Evolutionary conservation across 2,797 vertebrate genomes (phyloP), one percentile per base, ranked within the genome.

Genomic region (Danio jaintianensis): DNA sequence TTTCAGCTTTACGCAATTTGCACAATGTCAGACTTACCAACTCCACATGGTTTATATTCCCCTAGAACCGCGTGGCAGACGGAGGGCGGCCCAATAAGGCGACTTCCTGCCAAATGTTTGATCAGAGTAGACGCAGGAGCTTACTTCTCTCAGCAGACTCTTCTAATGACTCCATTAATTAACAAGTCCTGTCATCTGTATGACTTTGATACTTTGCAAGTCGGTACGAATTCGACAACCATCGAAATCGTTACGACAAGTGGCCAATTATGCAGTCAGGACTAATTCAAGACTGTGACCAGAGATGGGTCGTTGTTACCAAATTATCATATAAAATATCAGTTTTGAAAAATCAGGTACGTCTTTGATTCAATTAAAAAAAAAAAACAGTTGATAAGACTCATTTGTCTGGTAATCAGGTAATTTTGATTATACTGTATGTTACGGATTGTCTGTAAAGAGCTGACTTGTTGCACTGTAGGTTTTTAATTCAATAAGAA

Each of bases 201-300:
- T 85, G 82, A 83, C 89, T 92, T 88, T 90, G 89, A 91, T 89
- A 91, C 86, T 82, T 71, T 85, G 86, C 86, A 72, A 81, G 29
- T 83, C 62, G 82, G 83, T 84, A 79, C 80, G 13, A 83, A 84
- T 90, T 43, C 61, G 85, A 86, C 78, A 89, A 82, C 86, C 76
- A 84, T 88, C 81, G 74, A 86, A 93, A 88, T 91, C 88, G 86
- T 89, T 88, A 85, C 84, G 86, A 89, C 86, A 78, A 86, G 61
- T 15, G 47, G 58, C 52, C 71, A 66, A 67, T 81, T 79, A 81
- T 38, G 45, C 63, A 71, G 47, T 75, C 59, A 56, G 63, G 64
- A 22, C 73, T 69, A 80, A 80, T 58, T 73, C 18, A 48, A 36
- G 15, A 50, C 20, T 1, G 10, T 48, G 50, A 71, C 29, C 16